Percentiles rank a stretch among this genome's conserved stretches.
Evolutionary conservation across 30 jellyfish, hydroid and myxozoan genomes (phyloP).

Genomic region (Turritopsis rubra): DNA sequence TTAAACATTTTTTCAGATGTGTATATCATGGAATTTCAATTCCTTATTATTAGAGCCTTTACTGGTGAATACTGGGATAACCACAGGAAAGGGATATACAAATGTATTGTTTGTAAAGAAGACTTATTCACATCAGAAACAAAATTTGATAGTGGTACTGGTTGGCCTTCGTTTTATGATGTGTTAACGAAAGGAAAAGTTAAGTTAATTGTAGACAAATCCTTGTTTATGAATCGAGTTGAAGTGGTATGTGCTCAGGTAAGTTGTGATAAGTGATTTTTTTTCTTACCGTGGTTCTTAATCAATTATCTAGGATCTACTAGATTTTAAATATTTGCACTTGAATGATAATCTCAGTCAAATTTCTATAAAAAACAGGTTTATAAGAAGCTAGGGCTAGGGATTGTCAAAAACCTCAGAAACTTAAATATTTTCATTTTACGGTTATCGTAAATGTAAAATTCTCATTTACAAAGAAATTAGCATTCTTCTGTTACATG

Average conservation of each 20-base stretch:
- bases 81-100: conserved; percentile 65
- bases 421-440: too few species aligned
- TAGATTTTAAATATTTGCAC: too few species aligned
- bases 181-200: conserved; percentile 57
- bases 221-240: conserved; percentile 66
- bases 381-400: too few species aligned
- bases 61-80: conserved; percentile 82
- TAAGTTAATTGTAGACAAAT: conserved; percentile 49
- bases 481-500: too few species aligned
- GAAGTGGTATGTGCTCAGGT: conserved; percentile 87
- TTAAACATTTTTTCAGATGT: neutral
- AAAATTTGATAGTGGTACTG: conserved; percentile 89
- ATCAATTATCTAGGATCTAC: too few species aligned
- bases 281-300: neutral
- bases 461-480: too few species aligned
- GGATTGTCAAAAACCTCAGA: too few species aligned
- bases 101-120: conserved; percentile 90
- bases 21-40: neutral
- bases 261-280: neutral
- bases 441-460: too few species aligned
- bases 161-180: conserved; percentile 98
- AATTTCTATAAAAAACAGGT: too few species aligned
- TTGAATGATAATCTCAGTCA: too few species aligned
- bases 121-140: conserved; percentile 68
- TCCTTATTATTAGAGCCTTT: conserved; percentile 34